Evolutionary conservation across 2,888 invertebrate genomes (phyloP).

Genomic region (Campopleginae sp.): DNA sequence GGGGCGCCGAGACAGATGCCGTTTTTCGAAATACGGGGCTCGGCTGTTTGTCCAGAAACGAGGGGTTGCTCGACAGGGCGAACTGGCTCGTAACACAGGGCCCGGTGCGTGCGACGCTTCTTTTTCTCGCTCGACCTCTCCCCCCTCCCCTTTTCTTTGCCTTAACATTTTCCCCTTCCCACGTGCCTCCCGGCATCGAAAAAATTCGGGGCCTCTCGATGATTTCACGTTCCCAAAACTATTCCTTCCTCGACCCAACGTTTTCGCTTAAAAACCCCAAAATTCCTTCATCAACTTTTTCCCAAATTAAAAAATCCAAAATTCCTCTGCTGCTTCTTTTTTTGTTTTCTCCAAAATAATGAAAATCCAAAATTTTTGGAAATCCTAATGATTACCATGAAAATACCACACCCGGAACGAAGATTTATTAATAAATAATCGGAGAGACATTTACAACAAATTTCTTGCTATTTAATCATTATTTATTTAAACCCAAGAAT

Average conservation of each 20-base stretch:
- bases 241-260: not conserved
- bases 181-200: conserved; percentile 34
- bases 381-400: no score
- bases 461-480: no score
- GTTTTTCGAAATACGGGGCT: not conserved
- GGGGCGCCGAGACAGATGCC: conserved; percentile 67
- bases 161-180: conserved; percentile 26
- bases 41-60: conserved; percentile 70
- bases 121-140: conserved; percentile 24
- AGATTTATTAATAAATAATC: no score
- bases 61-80: conserved; percentile 79
- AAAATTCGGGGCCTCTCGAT: conserved; percentile 39
- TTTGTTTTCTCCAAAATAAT: no score
- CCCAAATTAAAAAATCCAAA: no score
- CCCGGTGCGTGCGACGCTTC: conserved; percentile 73
- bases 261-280: not conserved
- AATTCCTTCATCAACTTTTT: not conserved
- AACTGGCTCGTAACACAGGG: conserved; percentile 77
- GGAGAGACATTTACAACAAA: no score
- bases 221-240: not conserved
- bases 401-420: no score
- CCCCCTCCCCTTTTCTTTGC: conserved; percentile 41
- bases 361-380: no score
- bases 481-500: no score
- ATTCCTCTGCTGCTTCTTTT: no score